Evolutionary conservation across 2,888 invertebrate genomes (phyloP), one percentile per base, ranked within the genome.

Genomic region (Hydropsyche betteni): DNA sequence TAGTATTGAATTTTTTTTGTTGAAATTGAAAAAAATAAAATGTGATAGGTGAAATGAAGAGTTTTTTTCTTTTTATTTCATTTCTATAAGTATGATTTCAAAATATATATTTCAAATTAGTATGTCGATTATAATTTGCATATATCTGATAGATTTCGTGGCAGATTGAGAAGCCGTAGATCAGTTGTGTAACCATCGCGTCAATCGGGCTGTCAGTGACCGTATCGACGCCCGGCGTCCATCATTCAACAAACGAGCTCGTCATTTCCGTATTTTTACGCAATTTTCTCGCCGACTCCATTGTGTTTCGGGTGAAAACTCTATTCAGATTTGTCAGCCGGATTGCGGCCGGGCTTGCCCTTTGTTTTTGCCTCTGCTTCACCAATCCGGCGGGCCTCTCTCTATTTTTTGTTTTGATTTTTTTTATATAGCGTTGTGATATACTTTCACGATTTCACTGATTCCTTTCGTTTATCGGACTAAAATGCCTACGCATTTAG

Each of bases 221-320:
- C 70, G 70, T 70, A 70, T 70, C 70, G 51, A 24, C 52, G 70
- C 33, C 34, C 52, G 52, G 52, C 52, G 70, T 70, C 70, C 70
- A 70, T 70, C 70, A 70, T 70, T 70, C 51, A 70, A 70, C 70
- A 70, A 70, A 53, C n/a, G 52, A 53, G 52, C 70, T 70, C 52
- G 70, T 70, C 70, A 70, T 70, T 70, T 70, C 70, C 70, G 52
- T 53, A 53, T 51, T 53, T 69, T 70, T 53, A 70, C 70, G 70
- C 70, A 70, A 53, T 70, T 70, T 70, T 70, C 53, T 52, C 52
- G 33, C 53, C 53, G 51, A n/a, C 12, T 33, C 12, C 24, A 70
- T 70, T 53, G 70, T 70, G 51, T 70, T 51, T 70, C 70, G 70
- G 36, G 52, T 70, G 51, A 70, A 70, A 70, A 70, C 70, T 70